A percentile compares a stretch with the other conserved stretches of the same genome.
Conservation (phyloP, 2,113 vertebrate species). For the Archocentrus centrarchus region DNA sequence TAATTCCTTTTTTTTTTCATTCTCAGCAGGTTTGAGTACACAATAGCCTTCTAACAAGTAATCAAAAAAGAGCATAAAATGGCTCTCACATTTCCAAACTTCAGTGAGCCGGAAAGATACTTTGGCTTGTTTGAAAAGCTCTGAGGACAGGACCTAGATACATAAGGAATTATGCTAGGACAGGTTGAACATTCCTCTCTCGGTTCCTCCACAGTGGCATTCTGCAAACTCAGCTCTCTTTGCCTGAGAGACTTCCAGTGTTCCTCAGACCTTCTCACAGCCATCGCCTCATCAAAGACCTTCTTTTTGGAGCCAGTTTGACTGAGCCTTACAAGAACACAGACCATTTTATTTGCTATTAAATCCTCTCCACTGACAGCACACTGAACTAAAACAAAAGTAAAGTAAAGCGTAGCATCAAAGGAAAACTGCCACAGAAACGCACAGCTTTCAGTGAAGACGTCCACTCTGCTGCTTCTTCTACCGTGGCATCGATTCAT, state of each 20-base stretch:
- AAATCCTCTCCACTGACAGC: too few relatives aligned
- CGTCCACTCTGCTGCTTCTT: too few relatives aligned
- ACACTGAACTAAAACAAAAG: too few relatives aligned
- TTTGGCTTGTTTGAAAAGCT: not conserved
- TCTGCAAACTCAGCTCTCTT: not conserved
- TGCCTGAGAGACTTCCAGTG: not conserved
- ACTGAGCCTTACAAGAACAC: not conserved
- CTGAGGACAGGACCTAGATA: not conserved
- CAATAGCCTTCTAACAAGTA: not conserved
- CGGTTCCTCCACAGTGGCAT: not conserved
- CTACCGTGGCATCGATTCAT: too few relatives aligned
- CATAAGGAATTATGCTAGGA: not conserved
- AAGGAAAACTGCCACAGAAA: too few relatives aligned
- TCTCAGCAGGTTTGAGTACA: not conserved
- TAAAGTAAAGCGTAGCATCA: too few relatives aligned
- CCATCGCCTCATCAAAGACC: not conserved
- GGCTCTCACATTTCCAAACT: not conserved
- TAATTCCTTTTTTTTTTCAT: too few relatives aligned
- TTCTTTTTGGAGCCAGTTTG: not conserved
- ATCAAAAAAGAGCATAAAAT: not conserved
- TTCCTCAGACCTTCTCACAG: not conserved
- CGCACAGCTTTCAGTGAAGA: too few relatives aligned
- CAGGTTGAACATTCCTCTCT: not conserved
- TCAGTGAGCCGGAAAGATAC: not conserved
- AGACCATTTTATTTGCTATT: too few relatives aligned